Conservation (phyloP, 92 coral and sea anemone genomes). For the Hydrozoanthus gracilis region DNA sequence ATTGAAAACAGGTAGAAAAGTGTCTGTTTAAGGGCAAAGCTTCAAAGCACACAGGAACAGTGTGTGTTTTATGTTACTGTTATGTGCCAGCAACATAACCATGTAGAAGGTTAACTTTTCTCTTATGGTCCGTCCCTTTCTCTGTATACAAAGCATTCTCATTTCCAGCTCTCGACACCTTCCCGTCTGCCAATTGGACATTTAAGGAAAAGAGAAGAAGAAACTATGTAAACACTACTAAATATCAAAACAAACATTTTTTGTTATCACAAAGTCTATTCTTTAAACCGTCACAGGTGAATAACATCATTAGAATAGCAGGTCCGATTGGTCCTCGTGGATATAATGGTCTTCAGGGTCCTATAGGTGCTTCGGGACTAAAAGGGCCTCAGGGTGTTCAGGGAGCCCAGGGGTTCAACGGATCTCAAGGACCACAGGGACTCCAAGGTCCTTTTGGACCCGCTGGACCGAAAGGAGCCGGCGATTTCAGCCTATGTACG, state of each 20-base stretch:
- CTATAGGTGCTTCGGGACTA: slow-evolving; percentile 12
- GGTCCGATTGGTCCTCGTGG: no score
- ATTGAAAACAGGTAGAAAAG: neutral
- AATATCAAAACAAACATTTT: no score
- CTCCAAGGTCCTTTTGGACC: slow-evolving; percentile 17
- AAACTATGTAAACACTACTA: no score
- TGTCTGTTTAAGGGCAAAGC: neutral
- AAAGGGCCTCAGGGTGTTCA: neutral
- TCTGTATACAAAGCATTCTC: no score
- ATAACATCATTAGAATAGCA: no score
- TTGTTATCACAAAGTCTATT: no score
- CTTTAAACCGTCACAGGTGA: no score
- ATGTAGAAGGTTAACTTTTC: no score
- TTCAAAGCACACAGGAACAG: neutral
- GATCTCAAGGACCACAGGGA: neutral
- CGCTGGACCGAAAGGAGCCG: neutral
- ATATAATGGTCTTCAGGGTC: neutral
- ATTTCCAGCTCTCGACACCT: no score
- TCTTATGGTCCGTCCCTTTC: no score
- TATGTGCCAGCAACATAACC: neutral
- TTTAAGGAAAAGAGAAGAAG: no score
- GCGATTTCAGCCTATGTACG: neutral
- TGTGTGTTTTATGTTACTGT: neutral
- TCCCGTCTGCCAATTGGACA: no score
- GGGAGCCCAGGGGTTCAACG: neutral